Conservation (phyloP, 2,113 vertebrate species). For the Callionymus lyra region DNA sequence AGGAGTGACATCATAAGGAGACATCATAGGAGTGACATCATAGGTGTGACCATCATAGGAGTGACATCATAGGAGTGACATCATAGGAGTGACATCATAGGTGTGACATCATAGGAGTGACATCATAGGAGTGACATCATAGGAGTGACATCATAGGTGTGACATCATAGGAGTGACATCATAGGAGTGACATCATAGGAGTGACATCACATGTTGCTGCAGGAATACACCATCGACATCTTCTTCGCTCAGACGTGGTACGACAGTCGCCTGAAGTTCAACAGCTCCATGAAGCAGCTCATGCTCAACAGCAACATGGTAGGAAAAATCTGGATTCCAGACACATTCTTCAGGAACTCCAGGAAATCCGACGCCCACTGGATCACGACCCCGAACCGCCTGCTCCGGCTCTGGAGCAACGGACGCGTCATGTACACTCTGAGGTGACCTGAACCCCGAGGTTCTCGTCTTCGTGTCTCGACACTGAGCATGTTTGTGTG, state of each 20-base stretch:
- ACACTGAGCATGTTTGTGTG: constrained; percentile 17
- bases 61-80: no score
- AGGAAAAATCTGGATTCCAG: constrained; percentile 98
- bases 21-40: no score
- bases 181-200: no score
- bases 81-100: no score
- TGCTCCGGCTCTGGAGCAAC: constrained; percentile 89
- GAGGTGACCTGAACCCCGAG: constrained; percentile 74
- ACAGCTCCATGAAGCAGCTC: constrained; percentile 90
- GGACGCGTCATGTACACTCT: constrained; percentile 91
- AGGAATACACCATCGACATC: constrained; percentile 98
- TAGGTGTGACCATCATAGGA: no score
- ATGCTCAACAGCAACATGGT: constrained; percentile 99
- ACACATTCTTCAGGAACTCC: constrained; percentile 96
- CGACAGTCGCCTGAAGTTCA: constrained; percentile 92
- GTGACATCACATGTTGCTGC: constrained; percentile 23
- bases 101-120: no score
- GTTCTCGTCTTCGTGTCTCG: no score
- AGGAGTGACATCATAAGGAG: no score
- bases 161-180: no score
- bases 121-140: no score
- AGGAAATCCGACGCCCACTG: constrained; percentile 96
- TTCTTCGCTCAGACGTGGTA: constrained; percentile 99
- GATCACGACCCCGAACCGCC: constrained; percentile 95
- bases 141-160: no score